These are phyloP conservation scores for Andrena cerasifolii DNA, from an alignment of 1,140 invertebrate species.

Conservation along the genomic window DNA sequence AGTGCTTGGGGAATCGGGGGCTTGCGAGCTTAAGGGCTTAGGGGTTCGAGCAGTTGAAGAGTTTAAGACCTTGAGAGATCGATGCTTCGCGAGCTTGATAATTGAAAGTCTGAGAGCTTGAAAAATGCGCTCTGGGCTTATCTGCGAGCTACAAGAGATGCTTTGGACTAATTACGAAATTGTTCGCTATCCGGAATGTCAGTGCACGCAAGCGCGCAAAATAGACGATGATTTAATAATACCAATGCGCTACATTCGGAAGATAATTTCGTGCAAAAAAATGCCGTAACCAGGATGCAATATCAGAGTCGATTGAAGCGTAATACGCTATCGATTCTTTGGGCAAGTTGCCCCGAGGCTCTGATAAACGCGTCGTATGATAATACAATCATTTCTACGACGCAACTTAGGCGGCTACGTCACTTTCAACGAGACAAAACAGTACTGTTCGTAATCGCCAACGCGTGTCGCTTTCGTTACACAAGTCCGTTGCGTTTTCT, in stretches of 20 bases:
- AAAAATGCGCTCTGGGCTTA: no score
- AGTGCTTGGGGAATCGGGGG: no score
- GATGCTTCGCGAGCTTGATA: no score
- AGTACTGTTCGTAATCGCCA: neutral
- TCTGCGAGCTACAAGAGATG: no score
- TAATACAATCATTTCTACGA: neutral
- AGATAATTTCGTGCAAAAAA: slow-evolving; percentile 1
- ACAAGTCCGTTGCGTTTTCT: no score
- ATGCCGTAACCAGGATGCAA: neutral
- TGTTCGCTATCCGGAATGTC: neutral
- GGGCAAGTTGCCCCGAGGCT: no score
- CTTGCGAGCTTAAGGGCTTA: no score
- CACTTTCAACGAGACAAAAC: neutral
- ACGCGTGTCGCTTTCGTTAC: no score
- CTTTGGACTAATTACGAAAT: no score
- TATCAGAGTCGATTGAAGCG: neutral
- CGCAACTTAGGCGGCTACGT: neutral
- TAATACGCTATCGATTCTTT: neutral
- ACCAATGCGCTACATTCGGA: slow-evolving; percentile 1
- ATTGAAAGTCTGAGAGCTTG: no score
- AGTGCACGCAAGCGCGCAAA: neutral
- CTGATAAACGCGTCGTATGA: neutral
- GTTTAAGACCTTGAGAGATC: no score
- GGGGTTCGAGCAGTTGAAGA: no score
- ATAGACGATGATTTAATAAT: neutral